Conservation (phyloP, 2,888 invertebrate species). For the Uloborus plumipes region DNA sequence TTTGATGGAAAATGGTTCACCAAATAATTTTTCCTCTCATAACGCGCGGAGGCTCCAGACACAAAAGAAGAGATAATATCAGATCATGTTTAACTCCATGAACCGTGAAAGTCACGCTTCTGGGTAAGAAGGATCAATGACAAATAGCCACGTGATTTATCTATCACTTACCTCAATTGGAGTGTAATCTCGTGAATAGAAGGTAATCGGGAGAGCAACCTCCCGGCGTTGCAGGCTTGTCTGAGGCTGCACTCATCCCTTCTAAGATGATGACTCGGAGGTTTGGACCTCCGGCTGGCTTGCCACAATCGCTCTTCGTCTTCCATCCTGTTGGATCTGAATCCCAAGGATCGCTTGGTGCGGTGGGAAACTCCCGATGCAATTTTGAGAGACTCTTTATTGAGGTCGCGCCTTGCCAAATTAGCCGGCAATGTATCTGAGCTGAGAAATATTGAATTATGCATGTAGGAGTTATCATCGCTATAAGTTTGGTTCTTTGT, state of each 20-base stretch:
- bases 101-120: slow-evolving; percentile 9
- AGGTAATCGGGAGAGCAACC: slow-evolving; percentile 50
- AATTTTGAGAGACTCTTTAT: too few relatives aligned
- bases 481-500: neutral
- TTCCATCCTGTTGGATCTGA: neutral
- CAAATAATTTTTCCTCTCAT: neutral
- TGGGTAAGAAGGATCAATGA: slow-evolving; percentile 5
- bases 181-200: slow-evolving; percentile 48
- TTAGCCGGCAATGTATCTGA: too few relatives aligned
- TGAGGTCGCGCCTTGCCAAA: too few relatives aligned
- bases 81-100: neutral
- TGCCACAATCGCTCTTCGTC: slow-evolving; percentile 43
- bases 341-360: slow-evolving; percentile 13
- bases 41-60: neutral
- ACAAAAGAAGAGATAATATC: neutral
- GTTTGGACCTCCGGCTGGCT: neutral
- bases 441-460: neutral
- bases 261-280: slow-evolving; percentile 9
- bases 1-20: neutral
- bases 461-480: neutral
- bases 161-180: slow-evolving; percentile 44
- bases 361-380: neutral
- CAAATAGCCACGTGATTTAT: neutral
- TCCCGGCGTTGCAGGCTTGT: slow-evolving; percentile 52
- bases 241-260: slow-evolving; percentile 38